A percentile compares a stretch with the other conserved stretches of the same genome.
Evolutionary conservation across 2,797 vertebrate species (phyloP).

Genomic region (Macropus fuliginosus): DNA sequence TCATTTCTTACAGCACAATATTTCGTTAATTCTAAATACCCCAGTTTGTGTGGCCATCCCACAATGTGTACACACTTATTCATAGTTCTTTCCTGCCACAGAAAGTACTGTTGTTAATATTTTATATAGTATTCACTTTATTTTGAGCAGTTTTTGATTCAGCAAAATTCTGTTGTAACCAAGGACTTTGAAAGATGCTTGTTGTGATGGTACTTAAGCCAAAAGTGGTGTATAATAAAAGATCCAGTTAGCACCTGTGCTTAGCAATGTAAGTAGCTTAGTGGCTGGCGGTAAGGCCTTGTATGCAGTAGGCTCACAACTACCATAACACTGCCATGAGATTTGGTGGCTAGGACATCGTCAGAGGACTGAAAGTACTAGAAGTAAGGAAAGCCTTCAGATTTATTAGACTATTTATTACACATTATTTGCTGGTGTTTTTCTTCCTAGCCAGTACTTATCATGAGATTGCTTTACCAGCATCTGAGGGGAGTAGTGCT

Average conservation of each 20-base stretch:
- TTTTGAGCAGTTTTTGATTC: background rate
- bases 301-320: background rate
- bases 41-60: background rate
- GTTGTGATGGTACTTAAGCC: slow-evolving; percentile 19
- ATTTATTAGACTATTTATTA: slow-evolving; percentile 53
- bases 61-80: too few species aligned
- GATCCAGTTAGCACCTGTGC: slow-evolving; percentile 16
- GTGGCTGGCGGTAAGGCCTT: background rate
- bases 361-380: slow-evolving; percentile 32
- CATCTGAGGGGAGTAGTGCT: slow-evolving; percentile 46
- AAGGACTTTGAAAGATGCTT: slow-evolving; percentile 31
- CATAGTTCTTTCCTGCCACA: too few species aligned
- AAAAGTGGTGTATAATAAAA: slow-evolving; percentile 27
- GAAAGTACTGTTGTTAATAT: background rate
- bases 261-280: background rate
- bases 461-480: slow-evolving; percentile 47
- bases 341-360: slow-evolving; percentile 32
- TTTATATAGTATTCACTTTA: background rate
- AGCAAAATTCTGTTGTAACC: slow-evolving; percentile 25
- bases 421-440: slow-evolving; percentile 32
- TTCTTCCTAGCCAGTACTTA: slow-evolving; percentile 11
- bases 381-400: slow-evolving; percentile 54
- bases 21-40: background rate
- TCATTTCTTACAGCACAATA: background rate
- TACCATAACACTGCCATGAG: background rate